A percentile compares a stretch with the other conserved stretches of the same genome.
These are phyloP conservation scores for Chaetoderma sp. DNA, from an alignment of 2,888 invertebrate genomes.

Conservation along the genomic window DNA sequence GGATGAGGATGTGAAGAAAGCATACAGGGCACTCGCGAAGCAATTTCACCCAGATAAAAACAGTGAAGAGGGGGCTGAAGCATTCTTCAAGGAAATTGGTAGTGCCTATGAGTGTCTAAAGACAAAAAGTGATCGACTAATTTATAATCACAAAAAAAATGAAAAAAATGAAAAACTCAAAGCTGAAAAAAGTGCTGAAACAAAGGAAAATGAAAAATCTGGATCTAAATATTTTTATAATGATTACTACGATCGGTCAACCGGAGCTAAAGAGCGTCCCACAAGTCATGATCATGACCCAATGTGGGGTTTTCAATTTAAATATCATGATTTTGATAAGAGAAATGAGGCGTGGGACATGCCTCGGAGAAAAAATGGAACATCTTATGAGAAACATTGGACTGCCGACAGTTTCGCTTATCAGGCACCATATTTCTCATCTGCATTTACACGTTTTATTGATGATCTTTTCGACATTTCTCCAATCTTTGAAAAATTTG, in stretches of 20 bases:
- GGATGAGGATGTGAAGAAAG: conserved; percentile 62
- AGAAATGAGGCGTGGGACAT: no score
- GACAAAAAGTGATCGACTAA: conserved; percentile 40
- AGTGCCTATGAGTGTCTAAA: conserved; percentile 62
- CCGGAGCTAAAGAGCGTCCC: no score
- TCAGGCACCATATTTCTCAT: conserved; percentile 47
- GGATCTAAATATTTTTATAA: no score
- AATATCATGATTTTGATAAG: no score
- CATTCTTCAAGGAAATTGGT: conserved; percentile 63
- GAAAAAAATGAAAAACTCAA: conserved; percentile 15
- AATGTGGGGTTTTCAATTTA: no score
- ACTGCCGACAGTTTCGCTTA: no score
- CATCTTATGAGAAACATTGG: no score
- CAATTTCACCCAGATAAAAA: conserved; percentile 66
- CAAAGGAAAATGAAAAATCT: background rate
- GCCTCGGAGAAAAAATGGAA: no score
- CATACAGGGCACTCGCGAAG: conserved; percentile 58
- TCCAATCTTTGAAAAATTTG: conserved; percentile 42
- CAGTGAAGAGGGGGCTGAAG: conserved; percentile 56
- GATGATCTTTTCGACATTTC: conserved; percentile 48
- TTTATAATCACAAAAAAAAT: conserved; percentile 9
- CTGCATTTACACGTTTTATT: conserved; percentile 54
- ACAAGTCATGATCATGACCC: no score
- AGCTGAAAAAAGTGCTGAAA: background rate
- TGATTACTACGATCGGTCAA: no score